These are phyloP conservation scores for Cerastoderma edule DNA, from an alignment of 2,888 invertebrate species.

Conservation along the genomic window DNA sequence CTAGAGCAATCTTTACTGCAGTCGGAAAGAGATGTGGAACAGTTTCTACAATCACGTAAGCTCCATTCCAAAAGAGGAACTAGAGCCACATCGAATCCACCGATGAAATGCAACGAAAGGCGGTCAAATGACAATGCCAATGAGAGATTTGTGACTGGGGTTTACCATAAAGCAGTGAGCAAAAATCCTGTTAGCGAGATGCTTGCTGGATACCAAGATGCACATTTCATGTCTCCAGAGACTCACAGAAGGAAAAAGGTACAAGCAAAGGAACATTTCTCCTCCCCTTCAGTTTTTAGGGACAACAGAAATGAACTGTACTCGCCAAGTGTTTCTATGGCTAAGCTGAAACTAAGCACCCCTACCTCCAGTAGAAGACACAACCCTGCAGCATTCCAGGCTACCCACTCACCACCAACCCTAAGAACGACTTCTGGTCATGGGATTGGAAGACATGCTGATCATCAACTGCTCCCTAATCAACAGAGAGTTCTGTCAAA, in stretches of 20 bases:
- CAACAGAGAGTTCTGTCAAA: background rate
- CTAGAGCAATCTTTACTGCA: background rate
- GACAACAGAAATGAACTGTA: background rate
- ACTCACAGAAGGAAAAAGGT: background rate
- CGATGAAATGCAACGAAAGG: background rate
- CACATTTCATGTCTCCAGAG: background rate
- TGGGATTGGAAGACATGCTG: background rate
- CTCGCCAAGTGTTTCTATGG: conserved; percentile 44
- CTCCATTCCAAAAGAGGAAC: background rate
- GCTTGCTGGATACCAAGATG: too few species aligned
- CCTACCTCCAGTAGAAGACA: conserved; percentile 25
- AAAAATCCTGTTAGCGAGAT: too few species aligned
- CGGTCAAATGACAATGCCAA: background rate
- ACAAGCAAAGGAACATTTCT: background rate
- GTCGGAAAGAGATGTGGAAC: background rate
- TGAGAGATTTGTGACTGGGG: background rate
- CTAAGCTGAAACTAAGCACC: conserved; percentile 42
- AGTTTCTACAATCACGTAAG: background rate
- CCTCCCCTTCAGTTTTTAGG: background rate
- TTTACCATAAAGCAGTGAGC: background rate
- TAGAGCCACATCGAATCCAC: background rate
- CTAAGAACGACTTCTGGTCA: background rate
- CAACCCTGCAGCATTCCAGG: background rate
- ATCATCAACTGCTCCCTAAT: background rate
- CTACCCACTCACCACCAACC: background rate